These are phyloP conservation scores for Diabrotica undecimpunctata DNA, from an alignment of 1,140 invertebrate species.

Conservation along the genomic window DNA sequence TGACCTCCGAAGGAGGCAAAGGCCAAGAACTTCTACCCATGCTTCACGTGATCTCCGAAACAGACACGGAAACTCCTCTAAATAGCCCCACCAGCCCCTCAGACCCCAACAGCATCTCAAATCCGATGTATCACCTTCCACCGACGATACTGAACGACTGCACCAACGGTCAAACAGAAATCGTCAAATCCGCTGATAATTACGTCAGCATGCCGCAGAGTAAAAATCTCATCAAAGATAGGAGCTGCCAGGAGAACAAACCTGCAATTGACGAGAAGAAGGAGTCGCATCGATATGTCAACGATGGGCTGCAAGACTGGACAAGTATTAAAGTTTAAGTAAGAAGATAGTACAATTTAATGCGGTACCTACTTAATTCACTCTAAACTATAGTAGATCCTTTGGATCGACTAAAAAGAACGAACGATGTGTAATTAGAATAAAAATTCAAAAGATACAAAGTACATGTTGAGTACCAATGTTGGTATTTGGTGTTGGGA, in stretches of 20 bases:
- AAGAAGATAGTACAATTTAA: too few species aligned
- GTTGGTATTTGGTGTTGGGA: too few species aligned
- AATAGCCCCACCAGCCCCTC: slow-evolving; percentile 25
- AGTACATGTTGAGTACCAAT: too few species aligned
- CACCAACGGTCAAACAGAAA: slow-evolving; percentile 43
- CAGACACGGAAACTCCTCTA: slow-evolving; percentile 46
- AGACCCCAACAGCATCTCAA: slow-evolving; percentile 37
- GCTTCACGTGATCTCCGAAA: slow-evolving; percentile 50
- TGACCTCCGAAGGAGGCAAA: slow-evolving; percentile 47
- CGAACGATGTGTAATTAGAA: too few species aligned
- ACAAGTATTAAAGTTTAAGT: slow-evolving; percentile 25
- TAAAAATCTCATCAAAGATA: slow-evolving; percentile 51
- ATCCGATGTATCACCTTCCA: slow-evolving; percentile 41
- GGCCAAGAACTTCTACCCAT: slow-evolving; percentile 56
- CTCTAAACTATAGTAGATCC: too few species aligned
- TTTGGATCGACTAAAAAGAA: too few species aligned
- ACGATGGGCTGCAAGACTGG: slow-evolving; percentile 33
- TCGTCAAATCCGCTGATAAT: slow-evolving; percentile 53
- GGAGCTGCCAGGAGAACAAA: slow-evolving; percentile 20
- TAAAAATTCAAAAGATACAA: too few species aligned
- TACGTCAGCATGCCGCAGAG: slow-evolving; percentile 61
- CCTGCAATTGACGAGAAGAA: slow-evolving; percentile 16
- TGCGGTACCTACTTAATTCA: too few species aligned
- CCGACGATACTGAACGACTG: slow-evolving; percentile 12
- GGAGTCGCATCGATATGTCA: slow-evolving; percentile 27